Evolutionary conservation across 2,797 vertebrate species (phyloP).

Genomic region (Antennarius maculatus): DNA sequence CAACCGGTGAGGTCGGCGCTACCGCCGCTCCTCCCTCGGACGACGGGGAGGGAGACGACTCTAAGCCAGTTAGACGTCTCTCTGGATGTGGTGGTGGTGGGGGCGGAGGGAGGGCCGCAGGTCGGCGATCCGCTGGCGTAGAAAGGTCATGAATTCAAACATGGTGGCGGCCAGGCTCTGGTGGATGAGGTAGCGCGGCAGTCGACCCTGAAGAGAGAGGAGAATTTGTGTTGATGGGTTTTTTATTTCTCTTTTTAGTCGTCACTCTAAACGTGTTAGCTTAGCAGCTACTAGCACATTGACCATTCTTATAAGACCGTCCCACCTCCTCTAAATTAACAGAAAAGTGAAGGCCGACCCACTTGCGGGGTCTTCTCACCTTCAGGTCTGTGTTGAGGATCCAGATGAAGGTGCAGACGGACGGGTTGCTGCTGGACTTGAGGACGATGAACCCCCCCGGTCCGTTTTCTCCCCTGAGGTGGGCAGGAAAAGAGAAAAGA

Average conservation of each 20-base stretch:
- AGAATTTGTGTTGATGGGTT: background rate
- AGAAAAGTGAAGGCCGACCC: background rate
- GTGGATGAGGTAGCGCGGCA: conserved; percentile 96
- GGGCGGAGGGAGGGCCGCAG: conserved; percentile 63
- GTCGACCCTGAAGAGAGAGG: conserved; percentile 83
- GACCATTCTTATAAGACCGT: background rate
- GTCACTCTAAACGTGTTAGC: no score
- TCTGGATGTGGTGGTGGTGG: conserved; percentile 39
- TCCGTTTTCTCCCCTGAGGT: conserved; percentile 91
- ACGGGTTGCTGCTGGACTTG: conserved; percentile 88
- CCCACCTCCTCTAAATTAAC: background rate
- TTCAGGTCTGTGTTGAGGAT: conserved; percentile 97
- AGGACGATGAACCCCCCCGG: conserved; percentile 94
- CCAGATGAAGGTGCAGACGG: conserved; percentile 95
- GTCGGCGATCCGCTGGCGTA: conserved; percentile 87
- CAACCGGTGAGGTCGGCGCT: background rate
- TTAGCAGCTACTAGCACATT: no score
- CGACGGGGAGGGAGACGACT: conserved; percentile 9
- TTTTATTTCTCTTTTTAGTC: background rate
- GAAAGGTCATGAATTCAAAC: conserved; percentile 93
- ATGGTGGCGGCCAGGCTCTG: conserved; percentile 96
- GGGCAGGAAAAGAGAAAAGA: background rate
- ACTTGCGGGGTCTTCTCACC: conserved; percentile 72
- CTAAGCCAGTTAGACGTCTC: conserved; percentile 10
- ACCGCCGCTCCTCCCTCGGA: background rate